Evolutionary conservation across 2,888 invertebrate species (phyloP), one percentile per base, ranked within the genome.

Genomic region (Acanthococcus lagerstroemiae): DNA sequence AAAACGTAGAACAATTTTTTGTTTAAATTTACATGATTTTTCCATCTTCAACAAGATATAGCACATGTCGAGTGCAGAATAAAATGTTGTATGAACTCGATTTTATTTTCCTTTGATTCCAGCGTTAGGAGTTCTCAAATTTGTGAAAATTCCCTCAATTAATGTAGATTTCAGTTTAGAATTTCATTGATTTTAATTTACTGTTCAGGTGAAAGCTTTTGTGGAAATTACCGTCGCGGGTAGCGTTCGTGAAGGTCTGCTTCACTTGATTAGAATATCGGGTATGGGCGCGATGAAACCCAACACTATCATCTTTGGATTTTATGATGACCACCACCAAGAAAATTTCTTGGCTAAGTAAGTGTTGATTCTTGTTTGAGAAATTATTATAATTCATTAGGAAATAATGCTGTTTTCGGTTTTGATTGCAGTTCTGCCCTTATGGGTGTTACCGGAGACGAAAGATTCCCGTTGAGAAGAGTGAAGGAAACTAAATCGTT

Each of bases 281-380:
- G 99, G 99, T 3, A 85, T 99, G 74, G 99, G 99, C 1, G 99
- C 97, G 15, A 97, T 99, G 97, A 97, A 97, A 76, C 96, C 97
- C 0, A 99, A 99, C 75, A 97, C 97, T 0, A 91, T 97, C 67
- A 83, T 97, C 37, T 79, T 99, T 54, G 97, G 97, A 19, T 99
- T 95, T 79, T 84, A 92, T 70, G 96, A 83, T 24, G 82, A 85
- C 26, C 73, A 79, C 0, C 87, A 89, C 0, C 57, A 22, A 3
- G n/a, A n/a, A 5, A 17, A 60, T 48, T 60, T 48, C 27, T 48
- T 60, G 6, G 46, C 45, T 25, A 60, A 46, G 44, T 57, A 57
- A 17, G 12, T 44, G 6, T 12, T 22, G n/a, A n/a, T n/a, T n/a
- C n/a, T n/a, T n/a, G n/a, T n/a, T n/a, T n/a, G n/a, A n/a, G n/a